Base-by-base conservation (phyloP, 2,888 invertebrate genomes). In the Podotricha telesiphe region DNA sequence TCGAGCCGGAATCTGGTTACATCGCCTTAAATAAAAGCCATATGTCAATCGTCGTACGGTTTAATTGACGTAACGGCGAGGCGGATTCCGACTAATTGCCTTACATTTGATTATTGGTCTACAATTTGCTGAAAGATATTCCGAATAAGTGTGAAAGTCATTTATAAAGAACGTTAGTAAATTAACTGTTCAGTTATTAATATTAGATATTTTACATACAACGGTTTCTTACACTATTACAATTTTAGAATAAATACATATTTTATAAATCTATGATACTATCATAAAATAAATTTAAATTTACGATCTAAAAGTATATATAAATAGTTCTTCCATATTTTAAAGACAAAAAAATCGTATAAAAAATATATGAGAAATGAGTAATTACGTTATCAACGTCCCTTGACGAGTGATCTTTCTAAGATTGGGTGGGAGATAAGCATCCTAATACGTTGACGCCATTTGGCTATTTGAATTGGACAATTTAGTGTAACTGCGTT, bases 401-500 rank as follows among this genome's bases (percentile, higher is more conserved):
- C 77, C 83, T 80, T 78, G 82, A 83, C 28, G 28, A 6, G 28
- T 28, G 28, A 28, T 88, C 83, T 82, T 85, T 85, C 86, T 79
- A 80, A 87, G 89, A 89, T 89, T 86, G 81, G 82, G 82, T 82
- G 75, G 72, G 74, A 79, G 91, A 92, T 91, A 90, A 88, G 85
- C 74, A 86, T 87, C 86, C 77, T 83, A 81, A 85, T 86, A 82
- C 84, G 86, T 87, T 86, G 88, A 88, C 86, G 89, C 87, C 91
- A 88, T 91, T 90, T 90, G 89, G 87, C 83, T 82, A 82, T 82
- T 86, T 83, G 82, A 82, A 86, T 90, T 89, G 88, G 85, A 88
- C 88, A 88, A 88, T 91, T 91, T 88, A 89, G 88, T 74, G 86
- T 84, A 83, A 84, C 82, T 85, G 81, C 78, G 80, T 81, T 79